phyloP scores from a whole-genome alignment of 2,113 vertebrate species.

The Onychostruthus taczanowskii region DNA sequence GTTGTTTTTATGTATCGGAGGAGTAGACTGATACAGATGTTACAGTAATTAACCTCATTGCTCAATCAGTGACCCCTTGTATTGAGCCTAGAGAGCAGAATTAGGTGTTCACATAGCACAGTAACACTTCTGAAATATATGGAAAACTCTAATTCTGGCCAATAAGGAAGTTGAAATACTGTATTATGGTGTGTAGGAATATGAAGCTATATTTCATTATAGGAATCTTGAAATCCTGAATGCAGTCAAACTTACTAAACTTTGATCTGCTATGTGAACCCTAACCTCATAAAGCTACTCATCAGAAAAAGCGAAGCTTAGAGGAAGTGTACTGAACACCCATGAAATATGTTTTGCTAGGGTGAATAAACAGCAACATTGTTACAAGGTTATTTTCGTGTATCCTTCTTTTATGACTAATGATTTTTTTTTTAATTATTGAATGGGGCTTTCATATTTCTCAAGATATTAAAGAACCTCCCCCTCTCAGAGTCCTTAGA shows the following conservation, averaged over 20 bases:
- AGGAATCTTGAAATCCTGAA: not conserved
- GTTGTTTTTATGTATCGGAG: not conserved
- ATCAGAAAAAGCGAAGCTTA: constrained; percentile 7
- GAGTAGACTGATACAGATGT: not conserved
- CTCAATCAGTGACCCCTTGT: not conserved
- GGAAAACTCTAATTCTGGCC: not conserved
- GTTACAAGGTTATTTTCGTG: constrained; percentile 57
- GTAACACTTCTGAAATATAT: not conserved
- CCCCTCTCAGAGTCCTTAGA: not conserved
- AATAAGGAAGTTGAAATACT: not conserved
- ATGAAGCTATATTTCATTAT: not conserved
- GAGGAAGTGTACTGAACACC: constrained; percentile 51
- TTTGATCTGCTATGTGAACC: not conserved
- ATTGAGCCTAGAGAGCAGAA: not conserved
- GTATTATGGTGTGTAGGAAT: not conserved
- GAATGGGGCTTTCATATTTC: constrained; percentile 56
- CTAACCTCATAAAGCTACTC: not conserved
- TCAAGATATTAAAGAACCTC: constrained; percentile 28
- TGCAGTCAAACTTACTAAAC: not conserved
- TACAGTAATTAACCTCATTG: not conserved
- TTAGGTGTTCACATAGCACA: not conserved
- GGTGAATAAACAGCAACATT: constrained; percentile 59
- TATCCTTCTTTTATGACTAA: constrained; percentile 66
- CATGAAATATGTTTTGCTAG: constrained; percentile 46
- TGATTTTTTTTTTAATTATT: constrained; percentile 27